Evolutionary conservation across 2,797 vertebrate species (phyloP).

Genomic region (Syndactyla subalaris): DNA sequence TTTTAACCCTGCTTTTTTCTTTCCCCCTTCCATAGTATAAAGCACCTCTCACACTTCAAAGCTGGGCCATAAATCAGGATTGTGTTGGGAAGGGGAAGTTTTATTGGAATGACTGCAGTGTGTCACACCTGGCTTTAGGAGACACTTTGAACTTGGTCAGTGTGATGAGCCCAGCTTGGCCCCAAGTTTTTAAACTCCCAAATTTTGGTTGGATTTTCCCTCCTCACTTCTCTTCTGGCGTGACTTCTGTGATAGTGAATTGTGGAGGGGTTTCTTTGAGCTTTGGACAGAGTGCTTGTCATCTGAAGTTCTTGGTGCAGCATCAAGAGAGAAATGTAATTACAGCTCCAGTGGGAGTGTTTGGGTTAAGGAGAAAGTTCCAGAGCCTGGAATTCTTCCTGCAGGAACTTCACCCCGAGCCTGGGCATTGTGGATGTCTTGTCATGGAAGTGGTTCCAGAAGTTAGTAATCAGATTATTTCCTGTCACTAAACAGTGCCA

Average conservation of each 20-base stretch:
- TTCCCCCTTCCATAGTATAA: neutral
- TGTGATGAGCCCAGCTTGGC: fast-evolving
- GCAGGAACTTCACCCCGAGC: neutral
- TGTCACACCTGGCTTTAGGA: neutral
- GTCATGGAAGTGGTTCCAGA: neutral
- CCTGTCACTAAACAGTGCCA: neutral
- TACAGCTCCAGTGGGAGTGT: neutral
- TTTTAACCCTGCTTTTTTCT: neutral
- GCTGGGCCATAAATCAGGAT: neutral
- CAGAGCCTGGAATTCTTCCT: neutral
- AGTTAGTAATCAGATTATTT: neutral
- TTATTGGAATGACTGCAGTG: neutral
- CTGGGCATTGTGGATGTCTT: neutral
- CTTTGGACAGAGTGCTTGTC: neutral
- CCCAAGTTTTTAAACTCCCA: neutral
- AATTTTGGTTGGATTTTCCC: neutral
- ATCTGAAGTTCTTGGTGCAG: neutral
- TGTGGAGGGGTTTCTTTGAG: neutral
- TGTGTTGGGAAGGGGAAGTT: neutral
- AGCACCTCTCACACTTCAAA: neutral
- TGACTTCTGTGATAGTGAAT: neutral
- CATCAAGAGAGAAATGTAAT: neutral
- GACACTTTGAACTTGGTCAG: neutral
- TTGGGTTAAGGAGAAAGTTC: neutral
- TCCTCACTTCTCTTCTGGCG: neutral